phyloP scores from a whole-genome alignment of 2,888 invertebrate genomes.

The Drosophila falleni region DNA sequence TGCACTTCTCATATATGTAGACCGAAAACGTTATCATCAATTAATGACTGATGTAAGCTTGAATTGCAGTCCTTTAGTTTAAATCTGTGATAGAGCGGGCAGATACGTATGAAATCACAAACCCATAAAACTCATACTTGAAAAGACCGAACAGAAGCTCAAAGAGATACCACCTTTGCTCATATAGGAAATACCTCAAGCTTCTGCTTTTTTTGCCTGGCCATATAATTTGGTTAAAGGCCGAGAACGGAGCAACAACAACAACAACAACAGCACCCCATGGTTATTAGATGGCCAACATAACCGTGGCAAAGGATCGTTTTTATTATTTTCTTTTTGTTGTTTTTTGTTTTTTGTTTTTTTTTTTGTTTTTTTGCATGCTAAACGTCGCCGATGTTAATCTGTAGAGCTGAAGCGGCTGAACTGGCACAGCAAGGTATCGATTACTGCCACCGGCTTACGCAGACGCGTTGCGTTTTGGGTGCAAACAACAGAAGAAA shows the following conservation, averaged over 20 bases:
- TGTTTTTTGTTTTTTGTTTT: conserved; percentile 18
- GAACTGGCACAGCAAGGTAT: conserved; percentile 67
- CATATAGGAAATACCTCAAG: conserved; percentile 30
- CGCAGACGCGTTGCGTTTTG: conserved; percentile 58
- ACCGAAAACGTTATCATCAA: conserved; percentile 24
- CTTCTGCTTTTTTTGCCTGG: conserved; percentile 39
- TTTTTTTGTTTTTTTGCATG: conserved; percentile 55
- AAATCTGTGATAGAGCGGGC: conserved; percentile 18
- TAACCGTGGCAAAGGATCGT: conserved; percentile 57
- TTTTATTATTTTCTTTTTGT: conserved; percentile 16
- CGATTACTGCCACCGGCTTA: conserved; percentile 79
- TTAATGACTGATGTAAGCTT: conserved; percentile 7
- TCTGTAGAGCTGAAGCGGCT: conserved; percentile 50
- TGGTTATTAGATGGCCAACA: conserved; percentile 78
- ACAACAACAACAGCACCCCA: conserved; percentile 61
- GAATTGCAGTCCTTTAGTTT: background rate
- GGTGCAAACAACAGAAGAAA: conserved; percentile 59
- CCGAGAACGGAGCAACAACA: conserved; percentile 28
- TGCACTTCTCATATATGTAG: background rate
- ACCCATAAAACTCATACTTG: conserved; percentile 32
- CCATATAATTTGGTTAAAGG: conserved; percentile 77
- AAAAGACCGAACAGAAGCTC: conserved; percentile 22
- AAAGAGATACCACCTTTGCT: conserved; percentile 39
- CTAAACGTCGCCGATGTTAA: conserved; percentile 75
- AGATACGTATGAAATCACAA: conserved; percentile 23